These are phyloP conservation scores for Brachyptera risi DNA, from an alignment of 2,888 invertebrate species.

Conservation along the genomic window DNA sequence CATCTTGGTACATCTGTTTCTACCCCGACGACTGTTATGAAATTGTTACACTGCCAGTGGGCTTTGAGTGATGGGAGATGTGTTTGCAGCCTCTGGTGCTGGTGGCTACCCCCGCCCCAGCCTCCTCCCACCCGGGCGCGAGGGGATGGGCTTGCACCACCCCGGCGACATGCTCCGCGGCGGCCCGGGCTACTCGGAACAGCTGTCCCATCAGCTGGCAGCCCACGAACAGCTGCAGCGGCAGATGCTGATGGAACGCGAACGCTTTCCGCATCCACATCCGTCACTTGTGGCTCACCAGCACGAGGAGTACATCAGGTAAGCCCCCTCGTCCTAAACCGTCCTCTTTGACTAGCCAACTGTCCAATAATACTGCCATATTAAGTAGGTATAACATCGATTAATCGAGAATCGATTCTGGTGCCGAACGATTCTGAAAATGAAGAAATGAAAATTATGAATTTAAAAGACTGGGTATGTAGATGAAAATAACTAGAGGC, in stretches of 20 bases:
- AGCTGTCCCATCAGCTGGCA: constrained; percentile 69
- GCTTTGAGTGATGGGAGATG: not conserved
- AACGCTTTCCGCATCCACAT: constrained; percentile 62
- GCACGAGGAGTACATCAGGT: constrained; percentile 65
- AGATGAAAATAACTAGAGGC: too few relatives aligned
- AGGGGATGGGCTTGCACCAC: constrained; percentile 65
- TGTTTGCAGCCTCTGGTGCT: constrained; percentile 38
- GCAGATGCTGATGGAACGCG: constrained; percentile 78
- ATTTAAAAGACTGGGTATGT: too few relatives aligned
- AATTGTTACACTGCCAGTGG: too few relatives aligned
- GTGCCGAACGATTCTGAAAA: too few relatives aligned
- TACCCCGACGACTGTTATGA: too few relatives aligned
- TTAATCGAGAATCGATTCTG: too few relatives aligned
- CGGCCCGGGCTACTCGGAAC: constrained; percentile 76
- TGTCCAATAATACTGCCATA: too few relatives aligned
- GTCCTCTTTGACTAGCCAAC: too few relatives aligned
- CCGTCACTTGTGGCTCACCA: constrained; percentile 61
- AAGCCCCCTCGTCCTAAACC: too few relatives aligned
- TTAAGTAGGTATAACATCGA: too few relatives aligned
- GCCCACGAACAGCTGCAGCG: constrained; percentile 84
- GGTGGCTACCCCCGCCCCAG: constrained; percentile 59
- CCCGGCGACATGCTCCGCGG: constrained; percentile 70
- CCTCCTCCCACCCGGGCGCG: constrained; percentile 55
- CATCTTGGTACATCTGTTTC: too few relatives aligned
- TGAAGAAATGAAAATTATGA: too few relatives aligned